Evolutionary conservation across 2,797 vertebrate species (phyloP).

Genomic region (Cuculus canorus): DNA sequence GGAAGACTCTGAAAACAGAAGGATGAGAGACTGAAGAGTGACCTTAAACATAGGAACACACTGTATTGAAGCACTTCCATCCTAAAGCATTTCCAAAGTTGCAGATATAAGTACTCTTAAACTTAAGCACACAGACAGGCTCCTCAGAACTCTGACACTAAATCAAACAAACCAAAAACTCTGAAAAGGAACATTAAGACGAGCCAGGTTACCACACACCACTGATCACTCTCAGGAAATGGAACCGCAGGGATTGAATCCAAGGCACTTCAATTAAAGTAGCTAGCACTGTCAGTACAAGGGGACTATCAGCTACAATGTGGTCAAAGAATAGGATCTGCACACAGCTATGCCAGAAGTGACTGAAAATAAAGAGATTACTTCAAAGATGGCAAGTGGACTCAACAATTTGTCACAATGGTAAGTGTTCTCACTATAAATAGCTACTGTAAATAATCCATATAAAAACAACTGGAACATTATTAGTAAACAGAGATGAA

Average conservation of each 20-base stretch:
- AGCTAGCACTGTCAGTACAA: not conserved
- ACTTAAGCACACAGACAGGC: not conserved
- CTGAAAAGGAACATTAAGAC: not conserved
- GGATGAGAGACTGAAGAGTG: not conserved
- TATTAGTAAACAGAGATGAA: not conserved
- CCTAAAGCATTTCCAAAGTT: constrained; percentile 1
- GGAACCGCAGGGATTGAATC: not conserved
- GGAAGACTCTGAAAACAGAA: not conserved
- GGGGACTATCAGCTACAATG: not conserved
- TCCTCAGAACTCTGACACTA: not conserved
- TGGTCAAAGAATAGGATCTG: not conserved
- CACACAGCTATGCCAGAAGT: not conserved
- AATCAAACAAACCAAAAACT: not conserved
- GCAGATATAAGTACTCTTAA: not conserved
- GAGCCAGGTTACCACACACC: not conserved
- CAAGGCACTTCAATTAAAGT: not conserved
- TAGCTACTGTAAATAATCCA: not conserved
- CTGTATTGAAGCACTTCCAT: not conserved
- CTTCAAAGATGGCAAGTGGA: not conserved
- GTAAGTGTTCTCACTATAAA: not conserved
- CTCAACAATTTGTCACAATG: not conserved
- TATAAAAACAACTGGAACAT: not conserved
- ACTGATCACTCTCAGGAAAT: not conserved
- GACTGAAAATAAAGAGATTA: not conserved
- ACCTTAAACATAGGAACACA: not conserved